These are phyloP conservation scores for Syritta pipiens DNA, from an alignment of 2,888 invertebrate species.

Conservation along the genomic window DNA sequence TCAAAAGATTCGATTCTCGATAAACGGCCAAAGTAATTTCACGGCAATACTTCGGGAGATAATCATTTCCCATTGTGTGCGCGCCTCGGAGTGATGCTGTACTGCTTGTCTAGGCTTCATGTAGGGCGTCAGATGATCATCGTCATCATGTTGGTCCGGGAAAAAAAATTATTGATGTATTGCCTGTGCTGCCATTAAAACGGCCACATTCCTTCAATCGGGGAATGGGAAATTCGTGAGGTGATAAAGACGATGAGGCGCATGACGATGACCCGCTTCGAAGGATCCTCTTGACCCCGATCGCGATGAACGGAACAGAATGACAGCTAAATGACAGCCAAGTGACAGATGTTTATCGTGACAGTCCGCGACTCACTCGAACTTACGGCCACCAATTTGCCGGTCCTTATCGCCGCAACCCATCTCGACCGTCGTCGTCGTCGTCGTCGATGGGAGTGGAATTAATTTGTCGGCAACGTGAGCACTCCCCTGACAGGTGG, in stretches of 20 bases:
- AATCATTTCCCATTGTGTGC: slow-evolving; percentile 49
- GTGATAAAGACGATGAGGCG: not conserved
- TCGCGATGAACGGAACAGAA: not conserved
- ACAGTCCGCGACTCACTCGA: not conserved
- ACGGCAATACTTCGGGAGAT: slow-evolving; percentile 35
- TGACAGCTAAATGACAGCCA: slow-evolving; percentile 17
- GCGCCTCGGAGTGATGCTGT: slow-evolving; percentile 37
- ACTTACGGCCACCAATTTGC: slow-evolving; percentile 52
- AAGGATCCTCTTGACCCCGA: slow-evolving; percentile 55
- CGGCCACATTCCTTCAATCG: too few species aligned
- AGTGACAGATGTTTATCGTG: slow-evolving; percentile 53
- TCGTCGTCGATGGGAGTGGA: not conserved
- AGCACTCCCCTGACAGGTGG: slow-evolving; percentile 1
- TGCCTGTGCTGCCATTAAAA: slow-evolving; percentile 58
- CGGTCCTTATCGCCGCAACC: slow-evolving; percentile 35
- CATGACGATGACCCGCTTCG: slow-evolving; percentile 32
- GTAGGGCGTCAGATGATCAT: slow-evolving; percentile 66
- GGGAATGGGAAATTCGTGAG: slow-evolving; percentile 34
- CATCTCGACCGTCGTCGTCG: slow-evolving; percentile 10
- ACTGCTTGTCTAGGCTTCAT: slow-evolving; percentile 62
- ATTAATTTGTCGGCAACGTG: slow-evolving; percentile 5
- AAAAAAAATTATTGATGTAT: slow-evolving; percentile 65
- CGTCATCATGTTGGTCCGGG: slow-evolving; percentile 43
- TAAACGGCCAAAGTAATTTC: slow-evolving; percentile 61
- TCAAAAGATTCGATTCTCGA: slow-evolving; percentile 62